Base-by-base conservation (phyloP, 2,797 vertebrate species). In the Pygocentrus nattereri region DNA sequence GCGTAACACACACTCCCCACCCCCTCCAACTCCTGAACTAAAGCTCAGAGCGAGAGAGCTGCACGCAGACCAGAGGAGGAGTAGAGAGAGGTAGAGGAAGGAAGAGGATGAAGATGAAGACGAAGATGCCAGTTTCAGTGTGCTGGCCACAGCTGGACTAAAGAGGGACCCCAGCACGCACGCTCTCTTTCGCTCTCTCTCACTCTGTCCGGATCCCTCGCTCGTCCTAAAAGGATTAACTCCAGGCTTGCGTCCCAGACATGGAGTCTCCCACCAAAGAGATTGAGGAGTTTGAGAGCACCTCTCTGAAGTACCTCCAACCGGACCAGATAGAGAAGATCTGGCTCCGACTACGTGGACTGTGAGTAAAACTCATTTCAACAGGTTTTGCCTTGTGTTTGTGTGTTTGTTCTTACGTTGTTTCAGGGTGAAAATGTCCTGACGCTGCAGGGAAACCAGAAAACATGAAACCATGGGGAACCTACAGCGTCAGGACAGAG, bases 251-350 rank as follows among this genome's bases (percentile, higher is more conserved):
- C 76, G 59, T 52, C 56, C 86, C 82, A 90, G 93, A 91, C 87
- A 99, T 99, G 98, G 98, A 99, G 94, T 99, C 98, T 68, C 97
- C 97, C 0, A 99, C 98, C 81, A 99, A 97, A 94, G 98, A 99
- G 90, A 99, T 99, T 1, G 98, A 99, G 95, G 97, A 99, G 96
- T 99, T 99, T 91, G 98, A 99, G 93, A 98, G 95, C 94, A 98
- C 96, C 86, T 96, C 98, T 78, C 94, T 99, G 89, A 98, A 98
- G 94, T 97, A 99, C 87, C 95, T 99, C 25, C 98, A 98, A 86
- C 97, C 98, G 0, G 98, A 99, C 80, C 98, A 99, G 91, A 99
- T 99, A 67, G 98, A 99, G 94, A 99, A 99, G 93, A 99, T 99
- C 91, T 99, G 98, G 98, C 97, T 99, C 81, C 92, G 97, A 78